Conservation (phyloP, 1,140 invertebrate species). For the Spodoptera frugiperda region DNA sequence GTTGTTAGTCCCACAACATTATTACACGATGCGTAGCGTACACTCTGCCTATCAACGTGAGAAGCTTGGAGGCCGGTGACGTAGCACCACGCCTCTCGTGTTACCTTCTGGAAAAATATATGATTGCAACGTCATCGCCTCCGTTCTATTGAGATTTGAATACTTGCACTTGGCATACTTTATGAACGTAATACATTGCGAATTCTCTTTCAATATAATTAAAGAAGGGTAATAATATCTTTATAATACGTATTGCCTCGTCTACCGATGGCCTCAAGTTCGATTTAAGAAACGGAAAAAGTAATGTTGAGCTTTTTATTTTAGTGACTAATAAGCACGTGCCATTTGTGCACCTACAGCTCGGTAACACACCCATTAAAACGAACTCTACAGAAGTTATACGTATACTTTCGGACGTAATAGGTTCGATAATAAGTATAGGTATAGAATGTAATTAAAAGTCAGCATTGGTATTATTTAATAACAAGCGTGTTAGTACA, state of each 20-base stretch:
- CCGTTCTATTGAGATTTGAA: not conserved
- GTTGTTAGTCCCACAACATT: conserved; percentile 24
- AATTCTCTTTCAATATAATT: not conserved
- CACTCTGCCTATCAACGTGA: conserved; percentile 14
- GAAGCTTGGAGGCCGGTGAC: conserved; percentile 29
- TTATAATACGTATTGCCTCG: too few relatives aligned
- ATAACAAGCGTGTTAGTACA: not conserved
- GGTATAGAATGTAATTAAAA: too few relatives aligned
- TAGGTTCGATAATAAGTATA: too few relatives aligned
- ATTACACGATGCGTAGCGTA: conserved; percentile 28
- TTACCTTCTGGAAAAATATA: conserved; percentile 33
- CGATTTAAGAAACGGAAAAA: too few relatives aligned
- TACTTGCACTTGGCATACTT: conserved; percentile 5
- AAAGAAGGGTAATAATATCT: too few relatives aligned
- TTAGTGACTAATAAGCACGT: too few relatives aligned
- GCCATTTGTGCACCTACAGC: too few relatives aligned
- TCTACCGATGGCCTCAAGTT: too few relatives aligned
- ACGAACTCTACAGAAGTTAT: too few relatives aligned
- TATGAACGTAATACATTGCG: not conserved
- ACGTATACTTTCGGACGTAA: too few relatives aligned
- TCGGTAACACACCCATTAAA: too few relatives aligned
- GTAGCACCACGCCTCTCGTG: conserved; percentile 34
- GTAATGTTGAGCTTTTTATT: too few relatives aligned
- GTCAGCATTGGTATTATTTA: not conserved
- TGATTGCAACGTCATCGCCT: conserved; percentile 5